Evolutionary conservation across 2,113 vertebrate species (phyloP).

Genomic region (Notothenia coriiceps): DNA sequence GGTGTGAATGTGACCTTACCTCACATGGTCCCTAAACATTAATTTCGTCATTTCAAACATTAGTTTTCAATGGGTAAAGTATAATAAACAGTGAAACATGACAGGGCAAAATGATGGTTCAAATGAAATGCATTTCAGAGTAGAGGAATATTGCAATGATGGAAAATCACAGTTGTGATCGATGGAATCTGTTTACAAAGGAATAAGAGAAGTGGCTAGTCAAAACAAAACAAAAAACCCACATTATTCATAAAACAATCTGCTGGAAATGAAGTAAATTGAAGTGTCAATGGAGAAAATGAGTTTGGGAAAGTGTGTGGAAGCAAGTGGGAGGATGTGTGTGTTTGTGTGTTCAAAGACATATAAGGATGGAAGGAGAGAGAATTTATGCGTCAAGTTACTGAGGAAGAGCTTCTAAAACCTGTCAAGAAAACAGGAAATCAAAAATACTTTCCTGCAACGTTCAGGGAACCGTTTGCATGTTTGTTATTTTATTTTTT

Average conservation of each 20-base stretch:
- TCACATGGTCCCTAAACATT: no score
- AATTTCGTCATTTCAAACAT: no score
- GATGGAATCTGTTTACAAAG: neutral
- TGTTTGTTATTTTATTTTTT: neutral
- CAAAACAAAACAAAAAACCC: neutral
- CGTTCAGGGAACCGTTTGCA: constrained; percentile 34
- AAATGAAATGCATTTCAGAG: no score
- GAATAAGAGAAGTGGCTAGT: neutral
- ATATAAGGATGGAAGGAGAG: neutral
- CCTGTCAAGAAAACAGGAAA: constrained; percentile 51
- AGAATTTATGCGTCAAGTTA: constrained; percentile 21
- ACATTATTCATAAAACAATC: neutral
- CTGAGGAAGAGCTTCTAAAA: constrained; percentile 48
- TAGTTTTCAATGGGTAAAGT: no score
- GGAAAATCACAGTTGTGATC: no score
- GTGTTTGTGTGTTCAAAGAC: constrained; percentile 37
- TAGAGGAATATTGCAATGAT: no score
- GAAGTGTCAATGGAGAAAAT: constrained; percentile 8
- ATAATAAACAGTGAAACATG: no score
- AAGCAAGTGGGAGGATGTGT: constrained; percentile 19
- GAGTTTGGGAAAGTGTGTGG: constrained; percentile 13
- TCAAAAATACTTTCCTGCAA: constrained; percentile 39
- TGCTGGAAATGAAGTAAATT: constrained; percentile 12
- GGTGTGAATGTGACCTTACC: no score
- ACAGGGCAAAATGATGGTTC: no score